Base-by-base conservation (phyloP, 1,140 invertebrate species). In the Euura lappo region DNA sequence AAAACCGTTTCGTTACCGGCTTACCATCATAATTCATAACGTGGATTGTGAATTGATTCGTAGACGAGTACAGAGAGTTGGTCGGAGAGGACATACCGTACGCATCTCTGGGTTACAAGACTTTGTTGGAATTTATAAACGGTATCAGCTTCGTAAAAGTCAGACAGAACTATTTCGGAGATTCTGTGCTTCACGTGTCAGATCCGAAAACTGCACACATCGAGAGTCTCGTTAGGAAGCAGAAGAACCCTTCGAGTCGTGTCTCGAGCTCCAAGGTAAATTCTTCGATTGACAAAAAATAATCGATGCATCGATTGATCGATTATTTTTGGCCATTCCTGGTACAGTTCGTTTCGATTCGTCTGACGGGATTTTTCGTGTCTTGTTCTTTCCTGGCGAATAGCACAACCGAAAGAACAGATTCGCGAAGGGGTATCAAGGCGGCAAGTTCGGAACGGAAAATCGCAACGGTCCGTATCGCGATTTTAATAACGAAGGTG, bases 151-250 rank as follows among this genome's bases (percentile, higher is more conserved):
- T 72, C 51, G 44, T 79, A 13, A 6, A 73, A 5, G 77, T 47
- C 47, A 68, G 0, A 71, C 28, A 45, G n/a, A 75, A 78, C 5
- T 6, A 70, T 42, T 44, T 69, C 42, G 71, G 69, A 0, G 46
- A 76, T 6, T 13, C 72, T 1, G 66, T 70, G 5, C 71, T 77
- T 13, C 69, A 1, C 2, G 73, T 75, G 64, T 65, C 45, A 0
- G 71, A 75, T 44, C 72, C 75, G 45, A 76, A 77, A 45, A 73
- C 74, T 4, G 70, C 68, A 28, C 78, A 78, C 65, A 75, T 79
- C 11, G 70, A 68, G 0, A 67, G 7, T 46, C 51, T 79, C 8
- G 76, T 79, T n/a, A 7, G 71, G 42, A 72, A 68, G 2, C 78
- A 78, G 67, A 79, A 74, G 45, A 65, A 72, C 6, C 43, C 72